Percentiles rank a stretch among this genome's conserved stretches.
phyloP scores from a whole-genome alignment of 2,797 vertebrate genomes.

The Nothura maculosa region DNA sequence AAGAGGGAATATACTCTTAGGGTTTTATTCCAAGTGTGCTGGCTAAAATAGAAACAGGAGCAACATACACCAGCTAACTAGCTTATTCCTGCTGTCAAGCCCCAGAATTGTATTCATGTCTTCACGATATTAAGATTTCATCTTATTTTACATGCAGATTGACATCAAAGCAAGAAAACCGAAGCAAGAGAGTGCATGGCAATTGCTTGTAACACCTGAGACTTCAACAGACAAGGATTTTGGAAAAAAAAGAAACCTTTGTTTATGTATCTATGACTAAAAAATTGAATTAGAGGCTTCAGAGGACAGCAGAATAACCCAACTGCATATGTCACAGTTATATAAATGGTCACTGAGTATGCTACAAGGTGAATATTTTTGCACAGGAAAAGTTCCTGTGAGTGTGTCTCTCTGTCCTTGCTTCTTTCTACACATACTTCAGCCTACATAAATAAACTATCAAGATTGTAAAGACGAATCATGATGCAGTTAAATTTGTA shows the following conservation, averaged over 20 bases:
- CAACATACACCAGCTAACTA: conserved; percentile 57
- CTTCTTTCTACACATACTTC: conserved; percentile 31
- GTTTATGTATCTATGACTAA: conserved; percentile 66
- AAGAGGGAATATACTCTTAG: conserved; percentile 20
- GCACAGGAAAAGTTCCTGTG: conserved; percentile 16
- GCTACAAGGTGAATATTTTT: conserved; percentile 64
- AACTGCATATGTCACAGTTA: conserved; percentile 32
- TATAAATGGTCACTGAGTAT: conserved; percentile 62
- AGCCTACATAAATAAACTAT: conserved; percentile 5
- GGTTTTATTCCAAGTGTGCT: conserved; percentile 32
- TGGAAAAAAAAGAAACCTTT: conserved; percentile 52
- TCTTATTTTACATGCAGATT: conserved; percentile 75
- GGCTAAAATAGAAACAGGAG: conserved; percentile 55
- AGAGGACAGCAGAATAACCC: conserved; percentile 48
- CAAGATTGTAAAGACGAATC: not conserved
- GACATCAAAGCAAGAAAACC: conserved; percentile 70
- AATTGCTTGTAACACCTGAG: conserved; percentile 73
- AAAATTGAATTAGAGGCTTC: conserved; percentile 66
- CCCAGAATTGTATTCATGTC: conserved; percentile 42
- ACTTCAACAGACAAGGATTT: conserved; percentile 59
- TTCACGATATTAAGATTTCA: conserved; percentile 69
- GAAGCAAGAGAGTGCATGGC: conserved; percentile 53
- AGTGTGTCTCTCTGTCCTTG: not conserved
- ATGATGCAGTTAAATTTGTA: not conserved
- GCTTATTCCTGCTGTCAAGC: conserved; percentile 63